These are phyloP conservation scores for Anorthoa munda DNA, from an alignment of 2,888 invertebrate genomes.

Conservation along the genomic window DNA sequence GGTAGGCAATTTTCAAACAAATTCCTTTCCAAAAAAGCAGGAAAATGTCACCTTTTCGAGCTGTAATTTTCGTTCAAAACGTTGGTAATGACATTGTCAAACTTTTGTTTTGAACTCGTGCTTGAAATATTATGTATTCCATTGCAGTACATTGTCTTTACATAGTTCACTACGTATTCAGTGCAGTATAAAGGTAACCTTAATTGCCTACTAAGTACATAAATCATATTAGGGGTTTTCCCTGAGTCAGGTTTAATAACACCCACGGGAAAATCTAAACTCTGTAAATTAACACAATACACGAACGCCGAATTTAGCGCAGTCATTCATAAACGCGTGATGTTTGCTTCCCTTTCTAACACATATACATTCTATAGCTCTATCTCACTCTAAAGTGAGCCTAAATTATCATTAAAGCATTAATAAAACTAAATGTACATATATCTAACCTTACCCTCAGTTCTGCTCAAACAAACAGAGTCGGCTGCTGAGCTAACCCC, in stretches of 20 bases:
- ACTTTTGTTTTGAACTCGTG: too few relatives aligned
- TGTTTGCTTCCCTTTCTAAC: constrained; percentile 22
- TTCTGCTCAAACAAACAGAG: constrained; percentile 16
- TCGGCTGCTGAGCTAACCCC: constrained; percentile 29
- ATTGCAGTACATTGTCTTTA: neutral
- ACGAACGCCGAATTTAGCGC: constrained; percentile 12
- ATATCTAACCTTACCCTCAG: constrained; percentile 1
- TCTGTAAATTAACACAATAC: constrained; percentile 29
- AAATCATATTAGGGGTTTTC: too few relatives aligned
- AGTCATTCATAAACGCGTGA: constrained; percentile 29
- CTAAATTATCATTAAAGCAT: neutral
- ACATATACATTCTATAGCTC: neutral
- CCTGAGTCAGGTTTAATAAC: constrained; percentile 13
- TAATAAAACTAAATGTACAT: constrained; percentile 10
- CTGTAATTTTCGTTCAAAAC: neutral
- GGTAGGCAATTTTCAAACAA: neutral
- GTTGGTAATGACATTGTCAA: neutral
- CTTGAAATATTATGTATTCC: neutral
- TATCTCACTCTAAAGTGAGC: constrained; percentile 12
- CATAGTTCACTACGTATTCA: neutral
- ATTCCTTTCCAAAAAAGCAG: neutral
- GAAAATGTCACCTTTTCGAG: neutral
- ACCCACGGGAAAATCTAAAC: constrained; percentile 21
- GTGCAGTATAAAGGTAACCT: neutral
- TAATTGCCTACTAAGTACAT: neutral